Base-by-base conservation (phyloP, 1,140 invertebrate species). In the Calephelis nemesis region DNA sequence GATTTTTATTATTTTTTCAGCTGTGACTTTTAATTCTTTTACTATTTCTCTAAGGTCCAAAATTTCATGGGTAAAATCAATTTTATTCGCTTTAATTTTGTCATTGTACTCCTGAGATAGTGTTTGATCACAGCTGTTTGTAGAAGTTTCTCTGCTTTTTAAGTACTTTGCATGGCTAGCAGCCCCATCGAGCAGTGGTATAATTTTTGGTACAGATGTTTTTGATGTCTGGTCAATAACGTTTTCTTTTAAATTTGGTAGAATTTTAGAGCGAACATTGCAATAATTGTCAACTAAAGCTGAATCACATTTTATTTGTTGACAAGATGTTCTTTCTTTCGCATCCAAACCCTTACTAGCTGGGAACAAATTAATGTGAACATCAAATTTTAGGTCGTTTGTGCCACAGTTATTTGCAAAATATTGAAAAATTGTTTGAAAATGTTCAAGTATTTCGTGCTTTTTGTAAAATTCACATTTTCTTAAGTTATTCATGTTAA, bases 151-250 rank as follows among this genome's bases (percentile, higher is more conserved):
- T 68, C 67, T 73, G 39, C 48, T 74, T 11, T 72, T 69, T 19
- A 84, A 74, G 70, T 83, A 83, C 74, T 81, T 82, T 10, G 68
- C 62, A 68, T 83, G 74, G 66, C 81, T 87, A 5, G 65, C 70
- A 58, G 82, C 73, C 52, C 80, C 72, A 69, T 88, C 84, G 6
- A 87, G 75, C 68, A 88, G 54, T 7, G 85, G 73, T 65, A 89
- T 83, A 47, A 87, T 77, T 68, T 81, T 78, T 15, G 74, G 70
- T 49, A 62, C 40, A 67, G 47, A 63, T n/a, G 54, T 19, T 4
- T 19, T 54, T 1, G 19, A 19, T 6, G 4, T 11, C 11, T 30
- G 19, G 10, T 19, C 15, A 6, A 2, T 30, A 30, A 9, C 19
- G 2, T 58, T 58, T 30, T 58, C 11, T 39, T 30, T 5, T 12